Conservation (phyloP, 2,888 invertebrate species). For the Cataglyphis albicans region DNA sequence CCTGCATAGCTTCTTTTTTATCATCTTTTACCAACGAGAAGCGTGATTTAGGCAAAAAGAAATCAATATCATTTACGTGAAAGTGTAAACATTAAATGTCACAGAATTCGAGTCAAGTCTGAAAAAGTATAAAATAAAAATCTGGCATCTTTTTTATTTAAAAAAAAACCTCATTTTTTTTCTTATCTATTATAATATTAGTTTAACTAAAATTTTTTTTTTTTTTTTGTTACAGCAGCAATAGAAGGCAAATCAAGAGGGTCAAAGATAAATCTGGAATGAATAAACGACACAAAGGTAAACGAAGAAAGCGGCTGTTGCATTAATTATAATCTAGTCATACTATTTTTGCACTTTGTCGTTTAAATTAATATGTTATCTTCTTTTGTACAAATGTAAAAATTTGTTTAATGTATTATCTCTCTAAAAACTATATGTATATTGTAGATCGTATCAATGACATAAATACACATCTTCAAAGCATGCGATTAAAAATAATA, state of each 20-base stretch:
- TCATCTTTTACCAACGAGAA: slow-evolving; percentile 32
- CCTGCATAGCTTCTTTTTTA: slow-evolving; percentile 67
- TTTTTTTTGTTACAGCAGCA: slow-evolving; percentile 77
- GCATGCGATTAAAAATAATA: background rate
- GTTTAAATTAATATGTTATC: slow-evolving; percentile 9
- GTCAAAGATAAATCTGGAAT: slow-evolving; percentile 21
- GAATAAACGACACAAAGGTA: slow-evolving; percentile 46
- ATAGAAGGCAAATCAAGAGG: slow-evolving; percentile 9
- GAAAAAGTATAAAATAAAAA: background rate
- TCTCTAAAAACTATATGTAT: background rate
- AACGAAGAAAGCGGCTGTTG: slow-evolving; percentile 77
- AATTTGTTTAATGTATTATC: slow-evolving; percentile 1
- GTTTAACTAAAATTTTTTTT: slow-evolving; percentile 14
- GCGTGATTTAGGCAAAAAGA: slow-evolving; percentile 15
- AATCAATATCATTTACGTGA: slow-evolving; percentile 37
- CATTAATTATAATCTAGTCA: slow-evolving; percentile 84
- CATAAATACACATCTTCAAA: background rate
- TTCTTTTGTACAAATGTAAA: background rate
- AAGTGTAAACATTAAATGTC: slow-evolving; percentile 21
- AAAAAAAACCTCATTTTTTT: background rate
- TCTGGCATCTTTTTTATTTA: background rate
- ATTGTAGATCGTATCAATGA: slow-evolving; percentile 2
- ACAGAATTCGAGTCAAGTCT: background rate
- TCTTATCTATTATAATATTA: background rate
- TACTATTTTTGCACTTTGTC: slow-evolving; percentile 66